Base-by-base conservation (phyloP, 2,797 vertebrate species). In the Huso huso region DNA sequence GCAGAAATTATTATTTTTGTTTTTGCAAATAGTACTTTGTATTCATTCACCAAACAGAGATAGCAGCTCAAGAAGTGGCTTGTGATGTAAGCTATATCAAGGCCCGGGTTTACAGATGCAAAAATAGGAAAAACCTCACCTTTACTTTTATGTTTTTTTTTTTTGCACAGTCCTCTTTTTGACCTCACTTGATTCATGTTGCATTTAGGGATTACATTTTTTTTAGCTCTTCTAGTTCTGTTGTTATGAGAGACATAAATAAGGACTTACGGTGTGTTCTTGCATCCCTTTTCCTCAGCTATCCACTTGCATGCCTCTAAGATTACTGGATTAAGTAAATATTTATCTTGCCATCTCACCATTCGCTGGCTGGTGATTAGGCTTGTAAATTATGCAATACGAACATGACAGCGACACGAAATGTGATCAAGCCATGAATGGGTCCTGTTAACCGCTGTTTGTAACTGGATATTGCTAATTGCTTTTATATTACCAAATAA, bases 331-430 rank as follows among this genome's bases (percentile, higher is more conserved):
- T 57, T 63, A 68, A 63, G 53, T 62, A 51, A 63, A 68, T 57
- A 53, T 57, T 61, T 64, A 68, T 72, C 51, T 66, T 48, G 51
- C 51, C 66, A 49, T 64, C 71, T 62, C 68, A 57, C 65, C 61
- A 49, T 66, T 55, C 58, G 6, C 64, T 55, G 49, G 51, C 50
- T 57, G 60, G 60, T 58, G 64, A 69, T 68, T 58, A 52, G 37
- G 48, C 50, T 68, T 72, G 71, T 75, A 72, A 73, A 79, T 76
- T 72, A 73, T 75, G 68, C 62, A 71, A 66, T 68, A 68, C 66
- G 48, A 66, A 74, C 75, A 76, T 73, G 71, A 74, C 75, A 70
- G 74, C 70, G 68, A 72, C 72, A 74, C 61, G 70, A 76, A 77
- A 77, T 71, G 70, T 62, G 63, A 76, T 62, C 64, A 51, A 63